Evolutionary conservation across 1,140 invertebrate species (phyloP).

Genomic region (Sipha flava): DNA sequence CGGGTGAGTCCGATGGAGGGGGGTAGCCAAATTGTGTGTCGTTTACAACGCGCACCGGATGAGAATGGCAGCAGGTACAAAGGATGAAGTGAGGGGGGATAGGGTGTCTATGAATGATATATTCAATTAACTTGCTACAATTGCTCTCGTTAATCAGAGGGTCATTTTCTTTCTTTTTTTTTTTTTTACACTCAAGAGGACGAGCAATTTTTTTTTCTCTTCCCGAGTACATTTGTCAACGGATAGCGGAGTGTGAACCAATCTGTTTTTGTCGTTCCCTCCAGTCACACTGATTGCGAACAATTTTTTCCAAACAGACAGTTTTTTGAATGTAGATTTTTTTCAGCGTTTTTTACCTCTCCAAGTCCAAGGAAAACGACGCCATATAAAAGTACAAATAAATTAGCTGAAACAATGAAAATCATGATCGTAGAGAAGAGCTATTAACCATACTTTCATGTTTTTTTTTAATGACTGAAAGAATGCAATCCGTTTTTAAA

Average conservation of each 20-base stretch:
- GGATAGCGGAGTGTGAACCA: not conserved
- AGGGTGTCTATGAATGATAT: slow-evolving; percentile 16
- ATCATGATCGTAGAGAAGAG: no score
- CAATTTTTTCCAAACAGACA: slow-evolving; percentile 1
- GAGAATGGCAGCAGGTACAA: not conserved
- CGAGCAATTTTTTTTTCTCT: slow-evolving; percentile 1
- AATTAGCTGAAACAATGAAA: no score
- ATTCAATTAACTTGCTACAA: slow-evolving; percentile 32
- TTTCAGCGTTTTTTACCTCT: not conserved
- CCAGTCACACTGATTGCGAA: slow-evolving; percentile 1
- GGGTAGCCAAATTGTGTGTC: not conserved
- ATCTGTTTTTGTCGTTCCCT: slow-evolving; percentile 4
- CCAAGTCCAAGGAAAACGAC: not conserved
- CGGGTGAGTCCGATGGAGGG: no score
- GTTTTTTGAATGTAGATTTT: not conserved
- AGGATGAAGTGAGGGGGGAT: no score
- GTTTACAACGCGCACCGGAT: not conserved
- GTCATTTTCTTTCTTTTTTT: slow-evolving; percentile 1
- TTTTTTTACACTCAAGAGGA: not conserved
- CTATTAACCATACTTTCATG: no score
- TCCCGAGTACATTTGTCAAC: not conserved
- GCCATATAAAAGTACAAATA: no score
- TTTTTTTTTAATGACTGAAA: no score
- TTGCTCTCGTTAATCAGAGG: slow-evolving; percentile 29
- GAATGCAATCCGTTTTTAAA: no score